Base-by-base conservation (phyloP, 2,113 vertebrate species). In the Dendrocopos noguchii region DNA sequence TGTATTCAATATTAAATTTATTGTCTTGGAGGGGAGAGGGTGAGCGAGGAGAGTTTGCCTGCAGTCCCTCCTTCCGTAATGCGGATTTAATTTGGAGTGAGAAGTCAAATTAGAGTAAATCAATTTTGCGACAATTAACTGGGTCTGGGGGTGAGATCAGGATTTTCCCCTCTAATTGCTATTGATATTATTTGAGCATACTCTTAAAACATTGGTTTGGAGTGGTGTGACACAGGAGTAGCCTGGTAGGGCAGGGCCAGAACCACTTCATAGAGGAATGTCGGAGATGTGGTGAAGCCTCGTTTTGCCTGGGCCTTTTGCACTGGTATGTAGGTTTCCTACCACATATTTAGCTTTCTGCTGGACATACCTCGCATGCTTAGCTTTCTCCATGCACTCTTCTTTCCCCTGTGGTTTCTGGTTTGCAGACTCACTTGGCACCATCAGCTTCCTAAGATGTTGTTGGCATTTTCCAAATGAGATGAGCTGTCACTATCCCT, bases 81-180 rank as follows among this genome's bases (percentile, higher is more conserved):
- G 95, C 74, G 63, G 97, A 95, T 95, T 97, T 98, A 95, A 97
- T 98, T 97, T 95, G 93, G 94, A 97, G 92, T 92, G 90, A 95
- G 96, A 96, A 96, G 95, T 95, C 93, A 96, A 94, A 97, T 98
- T 97, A 97, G 95, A 97, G 97, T 87, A 86, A 98, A 98, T 99
- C 98, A 95, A 98, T 98, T 98, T 97, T 97, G 93, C 94, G 57
- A 98, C 98, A 98, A 98, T 99, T 98, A 98, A 98, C 98, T 78
- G 55, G 91, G 76, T 96, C 98, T 95, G 93, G 95, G 83, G 92
- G 80, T 94, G 95, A 95, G 95, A 93, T 92, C 97, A 91, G 97
- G 95, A 84, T 93, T 95, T 95, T 85, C 74, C 74, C 78, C 84
- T 93, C 96, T 97, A 97, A 97, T 97, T 96, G 95, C 97, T 97